Base-by-base conservation (phyloP, 2,113 vertebrate genomes). In the Sciurus niger region DNA sequence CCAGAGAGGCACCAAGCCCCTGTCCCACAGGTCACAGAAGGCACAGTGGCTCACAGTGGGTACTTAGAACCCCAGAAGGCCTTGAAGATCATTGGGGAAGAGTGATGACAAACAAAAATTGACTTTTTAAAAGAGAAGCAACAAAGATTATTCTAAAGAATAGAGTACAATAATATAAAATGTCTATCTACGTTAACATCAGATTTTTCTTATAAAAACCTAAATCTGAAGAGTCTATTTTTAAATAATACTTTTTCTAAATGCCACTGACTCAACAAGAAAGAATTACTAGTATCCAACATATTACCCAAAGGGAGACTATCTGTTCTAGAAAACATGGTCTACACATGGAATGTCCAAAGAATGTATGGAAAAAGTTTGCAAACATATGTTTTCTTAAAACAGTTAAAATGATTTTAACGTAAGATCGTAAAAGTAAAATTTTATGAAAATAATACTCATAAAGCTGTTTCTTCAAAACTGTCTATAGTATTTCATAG, bases 161-260 rank as follows among this genome's bases (percentile, higher is more conserved):
- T 86, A 86, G 80, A 76, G 34, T 55, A 13, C 18, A 82, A 76
- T 84, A 92, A 63, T 32, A 78, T 55, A 74, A 84, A 95, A 53
- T 65, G 82, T 65, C 46, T 37, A 24, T 76, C 22, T 16, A 65
- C 0, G 65, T 37, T 60, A 84, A 87, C 1, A 79, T n/a, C 8
- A 63, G 5, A n/a, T 82, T 40, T 74, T 91, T 30, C 40, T 60
- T 89, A 58, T n/a, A 95, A 34, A 87, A 94, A 18, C 60, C 43
- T 85, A 83, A 93, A 92, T 67, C 37, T 88, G 93, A 90, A 89
- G 7, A 94, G 73, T 34, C 22, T 16, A 63, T 82, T 63, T 24
- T 73, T 67, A 76, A 94, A 79, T 51, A 74, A 58, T 58, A 58
- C 34, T 25, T 6, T 20, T 90, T 60, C 51, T 89, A 72, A 90